phyloP scores from a whole-genome alignment of 1,140 invertebrate species.

The Nixonia krombeini region DNA sequence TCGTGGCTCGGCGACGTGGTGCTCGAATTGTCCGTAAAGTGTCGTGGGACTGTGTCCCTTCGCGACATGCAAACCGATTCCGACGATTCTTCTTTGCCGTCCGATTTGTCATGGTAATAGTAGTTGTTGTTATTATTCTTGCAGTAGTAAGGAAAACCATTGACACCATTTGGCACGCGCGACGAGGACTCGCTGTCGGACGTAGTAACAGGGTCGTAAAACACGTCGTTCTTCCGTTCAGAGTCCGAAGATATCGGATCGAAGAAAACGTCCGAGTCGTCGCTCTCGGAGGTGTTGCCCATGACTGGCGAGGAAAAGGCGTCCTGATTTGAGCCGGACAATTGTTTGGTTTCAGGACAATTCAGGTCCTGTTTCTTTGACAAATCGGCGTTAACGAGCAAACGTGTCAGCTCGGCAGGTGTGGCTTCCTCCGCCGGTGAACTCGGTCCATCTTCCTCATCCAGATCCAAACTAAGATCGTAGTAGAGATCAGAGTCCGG shows the following conservation, averaged over 20 bases:
- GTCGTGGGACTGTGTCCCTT: too few species aligned
- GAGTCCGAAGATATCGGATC: constrained; percentile 69
- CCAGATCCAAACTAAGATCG: constrained; percentile 75
- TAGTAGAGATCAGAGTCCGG: constrained; percentile 72
- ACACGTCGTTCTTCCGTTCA: constrained; percentile 55
- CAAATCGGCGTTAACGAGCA: constrained; percentile 42
- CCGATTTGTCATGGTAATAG: constrained; percentile 16
- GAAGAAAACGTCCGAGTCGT: constrained; percentile 73
- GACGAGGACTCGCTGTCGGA: constrained; percentile 52
- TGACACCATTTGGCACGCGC: constrained; percentile 4
- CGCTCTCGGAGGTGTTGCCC: constrained; percentile 60
- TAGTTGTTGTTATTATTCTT: constrained; percentile 9
- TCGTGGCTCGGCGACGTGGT: constrained; percentile 62
- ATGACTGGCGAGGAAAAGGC: constrained; percentile 56
- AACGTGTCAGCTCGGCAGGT: constrained; percentile 53
- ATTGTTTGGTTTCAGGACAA: too few species aligned
- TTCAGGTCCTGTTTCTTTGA: constrained; percentile 33
- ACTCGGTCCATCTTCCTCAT: constrained; percentile 73
- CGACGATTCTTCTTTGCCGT: constrained; percentile 48
- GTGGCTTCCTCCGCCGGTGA: constrained; percentile 78
- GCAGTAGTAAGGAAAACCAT: neutral
- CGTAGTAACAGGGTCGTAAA: constrained; percentile 54
- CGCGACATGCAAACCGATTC: constrained; percentile 49
- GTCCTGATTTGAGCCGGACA: constrained; percentile 61
- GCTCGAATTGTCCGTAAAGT: constrained; percentile 28